Evolutionary conservation across 1,140 invertebrate genomes (phyloP).

Genomic region (Temnothorax nylanderi): DNA sequence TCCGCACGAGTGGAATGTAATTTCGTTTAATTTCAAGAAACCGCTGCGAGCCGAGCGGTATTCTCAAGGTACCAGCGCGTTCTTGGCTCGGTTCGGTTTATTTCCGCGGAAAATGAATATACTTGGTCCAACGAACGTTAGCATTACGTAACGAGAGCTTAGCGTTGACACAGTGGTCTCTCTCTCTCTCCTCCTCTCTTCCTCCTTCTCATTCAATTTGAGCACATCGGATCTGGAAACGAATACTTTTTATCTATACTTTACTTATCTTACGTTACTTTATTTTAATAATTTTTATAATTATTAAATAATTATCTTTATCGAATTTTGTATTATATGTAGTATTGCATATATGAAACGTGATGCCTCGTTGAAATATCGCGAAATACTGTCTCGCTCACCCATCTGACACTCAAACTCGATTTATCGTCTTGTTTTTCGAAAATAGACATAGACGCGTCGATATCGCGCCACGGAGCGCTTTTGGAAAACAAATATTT

Average conservation of each 20-base stretch:
- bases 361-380: slow-evolving; percentile 31
- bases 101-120: slow-evolving; percentile 35
- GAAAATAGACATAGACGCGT: slow-evolving; percentile 26
- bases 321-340: neutral
- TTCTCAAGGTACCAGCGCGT: slow-evolving; percentile 31
- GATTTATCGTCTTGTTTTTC: slow-evolving; percentile 39
- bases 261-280: neutral
- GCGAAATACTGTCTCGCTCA: neutral
- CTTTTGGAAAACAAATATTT: slow-evolving; percentile 21
- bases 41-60: neutral
- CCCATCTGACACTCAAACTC: neutral
- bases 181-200: neutral
- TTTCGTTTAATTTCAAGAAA: slow-evolving; percentile 32
- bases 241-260: neutral
- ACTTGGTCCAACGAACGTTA: slow-evolving; percentile 23
- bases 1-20: neutral
- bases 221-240: neutral
- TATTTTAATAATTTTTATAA: neutral
- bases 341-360: neutral
- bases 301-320: neutral
- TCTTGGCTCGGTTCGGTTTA: slow-evolving; percentile 21
- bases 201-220: neutral
- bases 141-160: slow-evolving; percentile 37
- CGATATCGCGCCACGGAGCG: neutral
- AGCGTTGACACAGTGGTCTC: slow-evolving; percentile 39